phyloP scores from a whole-genome alignment of 2,888 invertebrate genomes.

The Scaptomyza tumidula region DNA sequence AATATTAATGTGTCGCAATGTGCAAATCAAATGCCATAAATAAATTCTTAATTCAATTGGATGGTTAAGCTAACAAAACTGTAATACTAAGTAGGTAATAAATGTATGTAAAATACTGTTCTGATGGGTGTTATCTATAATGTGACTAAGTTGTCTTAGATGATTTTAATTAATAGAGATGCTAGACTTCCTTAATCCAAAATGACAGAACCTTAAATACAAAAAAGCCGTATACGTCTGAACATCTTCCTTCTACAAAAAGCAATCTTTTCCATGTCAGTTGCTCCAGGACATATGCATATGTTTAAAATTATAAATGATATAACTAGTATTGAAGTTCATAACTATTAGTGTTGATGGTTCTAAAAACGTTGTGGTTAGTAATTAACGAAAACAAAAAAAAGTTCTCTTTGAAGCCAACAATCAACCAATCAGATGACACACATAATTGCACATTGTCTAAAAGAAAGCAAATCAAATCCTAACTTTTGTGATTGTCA shows the following conservation, averaged over 20 bases:
- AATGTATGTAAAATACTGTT: constrained; percentile 25
- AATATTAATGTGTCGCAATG: constrained; percentile 10
- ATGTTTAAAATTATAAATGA: neutral
- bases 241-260: constrained; percentile 4
- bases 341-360: constrained; percentile 39
- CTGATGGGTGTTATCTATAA: constrained; percentile 6
- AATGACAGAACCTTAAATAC: constrained; percentile 1
- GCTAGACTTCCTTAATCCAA: constrained; percentile 41
- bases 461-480: constrained; percentile 62
- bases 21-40: constrained; percentile 16
- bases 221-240: neutral
- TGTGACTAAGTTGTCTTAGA: constrained; percentile 21
- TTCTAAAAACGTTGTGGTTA: constrained; percentile 62
- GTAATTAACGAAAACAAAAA: constrained; percentile 9
- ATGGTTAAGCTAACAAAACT: constrained; percentile 14
- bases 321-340: constrained; percentile 11
- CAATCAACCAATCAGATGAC: constrained; percentile 36
- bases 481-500: constrained; percentile 77
- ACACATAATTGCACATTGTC: constrained; percentile 20
- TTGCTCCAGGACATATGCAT: constrained; percentile 9
- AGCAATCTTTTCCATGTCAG: constrained; percentile 15
- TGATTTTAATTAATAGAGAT: constrained; percentile 52
- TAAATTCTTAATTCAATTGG: constrained; percentile 26
- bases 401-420: constrained; percentile 36
- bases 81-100: constrained; percentile 27